phyloP scores from a whole-genome alignment of 2,888 invertebrate genomes.

The Neoaliturus tenellus region DNA sequence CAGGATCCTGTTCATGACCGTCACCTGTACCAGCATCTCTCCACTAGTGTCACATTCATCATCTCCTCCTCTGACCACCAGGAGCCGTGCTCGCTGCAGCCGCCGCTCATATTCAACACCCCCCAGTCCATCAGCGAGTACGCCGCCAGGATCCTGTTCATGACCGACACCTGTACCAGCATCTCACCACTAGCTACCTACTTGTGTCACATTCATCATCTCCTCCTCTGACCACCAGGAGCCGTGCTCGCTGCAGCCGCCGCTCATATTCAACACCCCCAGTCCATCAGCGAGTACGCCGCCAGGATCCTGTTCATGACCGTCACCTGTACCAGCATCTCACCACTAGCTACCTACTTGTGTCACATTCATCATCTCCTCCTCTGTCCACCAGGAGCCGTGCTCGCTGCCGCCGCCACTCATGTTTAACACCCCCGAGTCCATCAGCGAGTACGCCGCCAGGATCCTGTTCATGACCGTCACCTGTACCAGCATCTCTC shows the following conservation, averaged over 20 bases:
- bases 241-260: constrained; percentile 44
- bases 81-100: constrained; percentile 48
- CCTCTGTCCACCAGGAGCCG: constrained; percentile 41
- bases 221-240: not conserved
- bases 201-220: no score
- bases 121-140: constrained; percentile 89
- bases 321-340: constrained; percentile 93
- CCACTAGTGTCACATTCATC: no score
- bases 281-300: constrained; percentile 91
- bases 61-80: not conserved
- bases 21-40: constrained; percentile 95
- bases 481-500: constrained; percentile 93
- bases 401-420: constrained; percentile 49
- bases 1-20: constrained; percentile 91
- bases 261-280: constrained; percentile 68
- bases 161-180: constrained; percentile 95
- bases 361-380: not conserved
- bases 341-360: no score
- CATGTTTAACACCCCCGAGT: constrained; percentile 73
- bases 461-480: constrained; percentile 93
- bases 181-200: no score
- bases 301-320: constrained; percentile 94
- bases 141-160: constrained; percentile 92
- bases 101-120: constrained; percentile 60
- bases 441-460: constrained; percentile 93